Conservation (phyloP, 2,113 vertebrate species). For the Beaufortia kweichowensis region DNA sequence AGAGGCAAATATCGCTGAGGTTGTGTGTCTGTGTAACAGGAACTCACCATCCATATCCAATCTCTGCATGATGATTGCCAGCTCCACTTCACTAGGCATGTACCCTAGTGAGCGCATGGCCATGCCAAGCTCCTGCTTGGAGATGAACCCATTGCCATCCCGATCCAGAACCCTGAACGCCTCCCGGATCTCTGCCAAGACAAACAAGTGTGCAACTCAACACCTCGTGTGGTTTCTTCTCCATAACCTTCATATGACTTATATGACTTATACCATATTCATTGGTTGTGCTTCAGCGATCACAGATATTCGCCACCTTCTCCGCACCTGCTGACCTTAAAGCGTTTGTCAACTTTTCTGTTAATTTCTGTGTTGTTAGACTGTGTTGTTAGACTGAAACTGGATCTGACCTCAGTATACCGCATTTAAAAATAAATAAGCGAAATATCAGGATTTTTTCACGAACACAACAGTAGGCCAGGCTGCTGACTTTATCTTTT, state of each 20-base stretch:
- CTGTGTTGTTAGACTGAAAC: too few species aligned
- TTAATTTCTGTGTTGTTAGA: too few species aligned
- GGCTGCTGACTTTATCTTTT: constrained; percentile 12
- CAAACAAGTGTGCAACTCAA: constrained; percentile 58
- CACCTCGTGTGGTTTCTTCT: constrained; percentile 15
- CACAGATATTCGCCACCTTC: constrained; percentile 56
- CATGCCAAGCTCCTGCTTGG: constrained; percentile 99
- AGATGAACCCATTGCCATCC: constrained; percentile 98
- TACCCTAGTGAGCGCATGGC: constrained; percentile 98
- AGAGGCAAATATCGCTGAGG: too few species aligned
- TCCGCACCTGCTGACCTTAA: constrained; percentile 45
- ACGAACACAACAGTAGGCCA: not conserved
- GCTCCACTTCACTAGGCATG: constrained; percentile 98
- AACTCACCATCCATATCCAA: constrained; percentile 97
- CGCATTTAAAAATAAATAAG: too few species aligned
- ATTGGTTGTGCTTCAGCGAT: constrained; percentile 51
- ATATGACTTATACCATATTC: too few species aligned
- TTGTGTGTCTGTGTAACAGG: not conserved
- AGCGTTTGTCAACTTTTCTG: too few species aligned
- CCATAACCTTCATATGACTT: not conserved
- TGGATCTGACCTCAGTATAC: too few species aligned
- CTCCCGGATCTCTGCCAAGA: constrained; percentile 90
- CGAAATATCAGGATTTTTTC: constrained; percentile 13
- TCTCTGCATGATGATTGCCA: constrained; percentile 99
- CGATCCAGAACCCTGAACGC: constrained; percentile 96